phyloP scores from a whole-genome alignment of 1,140 invertebrate genomes.

The Drosophila micromelanica region DNA sequence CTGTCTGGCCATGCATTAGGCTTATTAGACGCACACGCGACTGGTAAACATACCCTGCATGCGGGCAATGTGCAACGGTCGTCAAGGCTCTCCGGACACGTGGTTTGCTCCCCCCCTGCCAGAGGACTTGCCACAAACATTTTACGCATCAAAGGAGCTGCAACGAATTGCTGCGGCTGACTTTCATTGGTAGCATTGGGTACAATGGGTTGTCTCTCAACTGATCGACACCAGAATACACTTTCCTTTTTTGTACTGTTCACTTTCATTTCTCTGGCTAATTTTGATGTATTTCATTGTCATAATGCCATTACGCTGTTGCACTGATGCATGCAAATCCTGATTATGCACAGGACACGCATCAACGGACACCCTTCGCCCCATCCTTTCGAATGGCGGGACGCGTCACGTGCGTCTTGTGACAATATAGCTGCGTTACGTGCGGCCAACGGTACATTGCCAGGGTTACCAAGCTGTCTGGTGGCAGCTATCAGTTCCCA shows the following conservation, averaged over 20 bases:
- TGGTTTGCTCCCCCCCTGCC: constrained; percentile 15
- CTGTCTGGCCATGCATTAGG: constrained; percentile 62
- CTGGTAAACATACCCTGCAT: constrained; percentile 48
- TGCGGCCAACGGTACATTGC: constrained; percentile 51
- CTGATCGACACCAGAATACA: background rate
- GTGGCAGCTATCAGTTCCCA: background rate
- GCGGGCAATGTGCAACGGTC: constrained; percentile 38
- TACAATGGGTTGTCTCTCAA: background rate
- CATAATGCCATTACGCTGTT: constrained; percentile 53
- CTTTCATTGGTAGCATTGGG: background rate
- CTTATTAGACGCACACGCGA: constrained; percentile 77
- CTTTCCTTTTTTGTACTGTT: background rate
- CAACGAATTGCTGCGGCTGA: constrained; percentile 55
- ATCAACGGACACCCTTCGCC: constrained; percentile 48
- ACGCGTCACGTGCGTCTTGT: constrained; percentile 59
- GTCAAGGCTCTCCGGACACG: constrained; percentile 57
- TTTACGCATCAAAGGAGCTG: constrained; percentile 68
- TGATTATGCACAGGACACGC: constrained; percentile 73
- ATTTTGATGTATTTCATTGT: constrained; percentile 65
- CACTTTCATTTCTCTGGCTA: constrained; percentile 9
- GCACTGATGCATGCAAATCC: constrained; percentile 78
- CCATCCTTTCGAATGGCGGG: background rate
- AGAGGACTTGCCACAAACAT: constrained; percentile 59
- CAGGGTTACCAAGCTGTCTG: constrained; percentile 56
- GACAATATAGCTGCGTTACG: constrained; percentile 67